Percentiles rank a stretch among this genome's conserved stretches.
These are phyloP conservation scores for Muraenolepis orangiensis DNA, from an alignment of 2,797 vertebrate genomes.

Conservation along the genomic window DNA sequence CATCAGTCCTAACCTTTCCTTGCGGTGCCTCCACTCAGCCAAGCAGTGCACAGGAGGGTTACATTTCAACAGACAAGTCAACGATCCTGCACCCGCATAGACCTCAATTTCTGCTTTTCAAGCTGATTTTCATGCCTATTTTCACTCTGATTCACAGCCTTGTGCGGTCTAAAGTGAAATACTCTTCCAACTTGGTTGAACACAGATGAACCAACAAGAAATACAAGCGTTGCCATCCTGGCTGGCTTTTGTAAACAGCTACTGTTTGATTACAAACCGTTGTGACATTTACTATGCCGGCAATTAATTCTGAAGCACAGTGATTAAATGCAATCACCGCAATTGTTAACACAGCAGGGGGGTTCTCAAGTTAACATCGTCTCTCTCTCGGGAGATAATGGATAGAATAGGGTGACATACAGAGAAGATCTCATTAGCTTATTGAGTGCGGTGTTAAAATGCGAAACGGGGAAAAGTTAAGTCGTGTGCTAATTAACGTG, in stretches of 20 bases:
- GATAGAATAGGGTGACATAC: conserved; percentile 64
- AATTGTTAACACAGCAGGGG: conserved; percentile 61
- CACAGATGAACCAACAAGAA: conserved; percentile 22
- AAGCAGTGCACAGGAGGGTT: no score
- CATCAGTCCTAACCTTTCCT: no score
- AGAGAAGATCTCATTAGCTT: conserved; percentile 50
- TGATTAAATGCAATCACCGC: conserved; percentile 72
- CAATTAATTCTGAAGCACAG: conserved; percentile 69
- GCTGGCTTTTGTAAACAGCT: conserved; percentile 60
- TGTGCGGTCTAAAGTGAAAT: conserved; percentile 8
- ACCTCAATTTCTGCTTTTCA: no score
- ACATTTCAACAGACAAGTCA: no score
- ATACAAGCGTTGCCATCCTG: conserved; percentile 40
- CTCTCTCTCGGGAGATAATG: conserved; percentile 59
- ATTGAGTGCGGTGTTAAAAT: conserved; percentile 25
- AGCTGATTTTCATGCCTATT: no score
- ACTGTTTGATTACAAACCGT: conserved; percentile 62
- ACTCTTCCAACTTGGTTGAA: conserved; percentile 25
- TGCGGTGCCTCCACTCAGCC: no score
- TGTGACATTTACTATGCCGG: conserved; percentile 61
- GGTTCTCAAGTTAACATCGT: conserved; percentile 59
- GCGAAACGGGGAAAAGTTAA: conserved; percentile 21
- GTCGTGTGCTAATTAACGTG: conserved; percentile 28
- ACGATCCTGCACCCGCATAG: no score
- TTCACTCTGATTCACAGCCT: no score